These are phyloP conservation scores for Melanchra persicariae DNA, from an alignment of 2,888 invertebrate species.

Conservation along the genomic window DNA sequence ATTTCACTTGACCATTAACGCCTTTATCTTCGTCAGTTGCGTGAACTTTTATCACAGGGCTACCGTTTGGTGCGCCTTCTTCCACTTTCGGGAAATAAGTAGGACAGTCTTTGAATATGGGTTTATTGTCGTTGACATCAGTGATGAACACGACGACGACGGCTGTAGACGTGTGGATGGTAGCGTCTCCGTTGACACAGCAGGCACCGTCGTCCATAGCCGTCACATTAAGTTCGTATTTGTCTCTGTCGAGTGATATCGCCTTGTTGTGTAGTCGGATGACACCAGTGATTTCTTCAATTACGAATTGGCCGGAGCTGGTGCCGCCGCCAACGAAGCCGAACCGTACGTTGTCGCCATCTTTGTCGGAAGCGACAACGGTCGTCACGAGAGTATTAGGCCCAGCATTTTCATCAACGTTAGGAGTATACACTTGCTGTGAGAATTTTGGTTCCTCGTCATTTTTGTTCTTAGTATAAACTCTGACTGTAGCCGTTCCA, in stretches of 20 bases:
- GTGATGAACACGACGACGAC: constrained; percentile 99
- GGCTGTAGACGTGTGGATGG: constrained; percentile 97
- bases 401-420: constrained; percentile 98
- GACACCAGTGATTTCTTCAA: constrained; percentile 98
- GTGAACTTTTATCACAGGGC: constrained; percentile 97
- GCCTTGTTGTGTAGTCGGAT: constrained; percentile 97
- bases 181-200: constrained; percentile 96
- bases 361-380: constrained; percentile 99
- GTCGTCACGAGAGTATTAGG: constrained; percentile 98
- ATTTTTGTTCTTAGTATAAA: constrained; percentile 99
- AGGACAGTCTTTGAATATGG: constrained; percentile 98
- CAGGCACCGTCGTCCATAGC: constrained; percentile 99
- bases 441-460: constrained; percentile 99
- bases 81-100: constrained; percentile 98
- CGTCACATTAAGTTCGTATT: constrained; percentile 98
- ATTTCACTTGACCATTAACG: constrained; percentile 98
- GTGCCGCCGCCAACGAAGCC: constrained; percentile 97
- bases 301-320: constrained; percentile 97
- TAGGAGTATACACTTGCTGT: constrained; percentile 98
- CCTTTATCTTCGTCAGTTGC: constrained; percentile 99
- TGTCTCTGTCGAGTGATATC: constrained; percentile 97
- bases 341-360: constrained; percentile 98
- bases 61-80: constrained; percentile 98
- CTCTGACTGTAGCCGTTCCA: constrained; percentile 97
- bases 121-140: constrained; percentile 99